Evolutionary conservation across 2,888 invertebrate species (phyloP).

Genomic region (Tetanocera ferruginea): DNA sequence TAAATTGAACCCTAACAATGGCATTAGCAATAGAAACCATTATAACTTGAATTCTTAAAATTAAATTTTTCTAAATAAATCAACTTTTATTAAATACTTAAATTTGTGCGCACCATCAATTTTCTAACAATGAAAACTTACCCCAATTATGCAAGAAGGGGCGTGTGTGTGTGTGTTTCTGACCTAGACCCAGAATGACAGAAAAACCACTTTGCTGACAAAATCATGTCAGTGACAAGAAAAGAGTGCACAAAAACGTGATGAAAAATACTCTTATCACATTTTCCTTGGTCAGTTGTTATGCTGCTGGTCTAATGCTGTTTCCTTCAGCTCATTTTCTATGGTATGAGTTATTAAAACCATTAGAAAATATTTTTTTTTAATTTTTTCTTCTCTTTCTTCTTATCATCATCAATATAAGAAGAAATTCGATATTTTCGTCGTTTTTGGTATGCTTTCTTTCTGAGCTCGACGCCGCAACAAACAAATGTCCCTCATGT

Average conservation of each 20-base stretch:
- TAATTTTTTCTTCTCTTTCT: background rate
- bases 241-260: background rate
- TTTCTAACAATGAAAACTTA: too few relatives aligned
- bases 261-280: conserved; percentile 7
- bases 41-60: background rate
- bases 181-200: background rate
- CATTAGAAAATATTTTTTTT: background rate
- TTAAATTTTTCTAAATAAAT: background rate
- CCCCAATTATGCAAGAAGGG: background rate
- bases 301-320: conserved; percentile 7
- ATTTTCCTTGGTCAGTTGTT: conserved; percentile 18
- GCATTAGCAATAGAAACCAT: background rate
- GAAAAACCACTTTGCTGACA: background rate
- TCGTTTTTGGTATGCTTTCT: background rate
- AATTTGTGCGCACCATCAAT: background rate
- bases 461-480: background rate
- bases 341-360: background rate
- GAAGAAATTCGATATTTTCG: conserved; percentile 16
- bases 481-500: conserved; percentile 23
- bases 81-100: background rate
- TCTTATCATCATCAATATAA: background rate
- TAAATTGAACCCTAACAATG: background rate
- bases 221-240: background rate
- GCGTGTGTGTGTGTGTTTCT: background rate
- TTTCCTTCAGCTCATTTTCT: background rate